Conservation (phyloP, 2,888 invertebrate genomes). For the Zaprionus obscuricornis region DNA sequence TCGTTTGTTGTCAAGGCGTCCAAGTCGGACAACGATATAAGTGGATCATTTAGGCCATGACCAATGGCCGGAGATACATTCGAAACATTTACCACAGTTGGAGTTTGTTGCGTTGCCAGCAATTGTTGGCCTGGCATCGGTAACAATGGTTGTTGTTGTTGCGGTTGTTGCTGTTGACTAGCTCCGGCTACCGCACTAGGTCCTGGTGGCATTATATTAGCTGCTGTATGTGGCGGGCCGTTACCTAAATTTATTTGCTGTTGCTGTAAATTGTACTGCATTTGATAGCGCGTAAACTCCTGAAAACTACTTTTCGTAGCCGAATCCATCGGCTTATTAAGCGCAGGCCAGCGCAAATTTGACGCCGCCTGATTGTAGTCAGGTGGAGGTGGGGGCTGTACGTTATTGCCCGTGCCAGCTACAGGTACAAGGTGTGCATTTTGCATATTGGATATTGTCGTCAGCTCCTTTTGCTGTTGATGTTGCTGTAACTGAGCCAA, state of each 20-base stretch:
- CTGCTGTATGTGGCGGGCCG: slow-evolving; percentile 80
- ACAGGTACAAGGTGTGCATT: slow-evolving; percentile 71
- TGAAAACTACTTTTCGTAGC: slow-evolving; percentile 87
- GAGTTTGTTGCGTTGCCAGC: slow-evolving; percentile 16
- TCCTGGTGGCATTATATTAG: slow-evolving; percentile 25
- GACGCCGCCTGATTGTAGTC: slow-evolving; percentile 80
- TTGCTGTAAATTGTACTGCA: slow-evolving; percentile 87
- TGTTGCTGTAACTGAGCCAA: slow-evolving; percentile 53
- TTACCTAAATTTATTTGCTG: slow-evolving; percentile 71
- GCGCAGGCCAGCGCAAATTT: slow-evolving; percentile 83
- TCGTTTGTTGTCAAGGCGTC: slow-evolving; percentile 84
- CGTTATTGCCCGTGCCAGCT: slow-evolving; percentile 44
- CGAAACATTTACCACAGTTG: slow-evolving; percentile 19
- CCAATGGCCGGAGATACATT: slow-evolving; percentile 18
- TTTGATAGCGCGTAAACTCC: slow-evolving; percentile 87
- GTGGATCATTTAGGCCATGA: slow-evolving; percentile 68
- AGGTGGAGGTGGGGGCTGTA: slow-evolving; percentile 66
- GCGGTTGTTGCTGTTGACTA: slow-evolving; percentile 36
- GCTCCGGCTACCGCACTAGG: background rate
- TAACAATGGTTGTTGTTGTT: slow-evolving; percentile 10
- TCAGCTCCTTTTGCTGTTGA: slow-evolving; percentile 51
- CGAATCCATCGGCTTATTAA: slow-evolving; percentile 86
- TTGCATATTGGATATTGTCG: slow-evolving; percentile 54
- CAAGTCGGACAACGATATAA: slow-evolving; percentile 80
- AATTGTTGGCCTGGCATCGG: slow-evolving; percentile 28